These are phyloP conservation scores for Ceraclea dissimilis DNA, from an alignment of 2,888 invertebrate species.

Conservation along the genomic window DNA sequence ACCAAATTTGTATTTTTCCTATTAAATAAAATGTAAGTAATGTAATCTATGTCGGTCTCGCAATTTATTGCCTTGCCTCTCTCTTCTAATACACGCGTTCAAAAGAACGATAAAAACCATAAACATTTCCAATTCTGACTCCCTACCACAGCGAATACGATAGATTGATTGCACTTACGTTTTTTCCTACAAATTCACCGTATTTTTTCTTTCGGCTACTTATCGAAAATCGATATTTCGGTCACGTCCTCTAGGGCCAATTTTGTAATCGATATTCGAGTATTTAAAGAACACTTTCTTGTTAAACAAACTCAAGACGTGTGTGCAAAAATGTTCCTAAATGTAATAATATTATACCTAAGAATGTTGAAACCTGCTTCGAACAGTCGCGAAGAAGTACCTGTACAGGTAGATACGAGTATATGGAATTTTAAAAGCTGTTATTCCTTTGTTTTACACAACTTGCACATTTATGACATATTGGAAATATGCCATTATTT, in stretches of 20 bases:
- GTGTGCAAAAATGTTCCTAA: neutral
- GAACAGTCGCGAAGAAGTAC: no score
- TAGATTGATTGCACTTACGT: constrained; percentile 1
- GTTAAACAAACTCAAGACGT: constrained; percentile 1
- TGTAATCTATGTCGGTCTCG: no score
- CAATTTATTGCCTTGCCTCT: no score
- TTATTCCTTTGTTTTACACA: no score
- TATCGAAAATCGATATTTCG: constrained; percentile 6
- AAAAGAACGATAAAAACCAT: neutral
- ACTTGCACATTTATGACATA: no score
- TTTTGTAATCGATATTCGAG: constrained; percentile 8
- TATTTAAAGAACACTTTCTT: constrained; percentile 6
- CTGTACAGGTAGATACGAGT: no score
- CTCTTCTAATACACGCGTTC: no score
- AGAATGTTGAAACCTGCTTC: neutral
- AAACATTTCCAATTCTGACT: neutral
- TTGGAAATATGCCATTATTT: no score
- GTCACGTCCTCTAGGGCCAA: constrained; percentile 7
- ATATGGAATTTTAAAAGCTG: no score
- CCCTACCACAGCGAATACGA: neutral
- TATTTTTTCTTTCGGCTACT: constrained; percentile 1
- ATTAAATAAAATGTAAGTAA: no score
- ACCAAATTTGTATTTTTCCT: no score
- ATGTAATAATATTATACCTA: neutral
- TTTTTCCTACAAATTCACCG: neutral